These are phyloP conservation scores for Morone chrysops DNA, from an alignment of 2,113 vertebrate genomes.

Conservation along the genomic window DNA sequence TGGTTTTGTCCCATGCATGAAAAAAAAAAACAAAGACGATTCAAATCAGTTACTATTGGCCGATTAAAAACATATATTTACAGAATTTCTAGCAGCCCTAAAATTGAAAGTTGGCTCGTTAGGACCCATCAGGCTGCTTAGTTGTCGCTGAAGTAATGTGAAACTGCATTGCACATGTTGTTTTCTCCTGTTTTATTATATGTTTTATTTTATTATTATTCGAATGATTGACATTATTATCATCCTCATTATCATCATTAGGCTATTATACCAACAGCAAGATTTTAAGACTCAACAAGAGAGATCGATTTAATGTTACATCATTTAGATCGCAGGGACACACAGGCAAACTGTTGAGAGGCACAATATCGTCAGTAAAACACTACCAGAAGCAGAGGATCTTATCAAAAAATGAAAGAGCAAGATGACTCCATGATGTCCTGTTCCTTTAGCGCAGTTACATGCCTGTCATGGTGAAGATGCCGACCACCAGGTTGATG, in stretches of 20 bases:
- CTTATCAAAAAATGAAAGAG: not conserved
- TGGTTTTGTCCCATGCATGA: not conserved
- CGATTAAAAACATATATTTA: not conserved
- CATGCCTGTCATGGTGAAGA: slow-evolving; percentile 74
- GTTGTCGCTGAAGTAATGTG: not conserved
- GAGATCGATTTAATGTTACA: not conserved
- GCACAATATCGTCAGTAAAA: not conserved
- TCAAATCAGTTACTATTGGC: not conserved
- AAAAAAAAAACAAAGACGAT: not conserved
- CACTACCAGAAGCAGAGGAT: fast-evolving
- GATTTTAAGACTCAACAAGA: not conserved
- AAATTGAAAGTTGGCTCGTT: not conserved
- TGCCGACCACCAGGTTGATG: slow-evolving; percentile 69
- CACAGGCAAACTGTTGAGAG: too few relatives aligned
- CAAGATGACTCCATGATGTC: not conserved
- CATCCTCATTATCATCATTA: too few relatives aligned
- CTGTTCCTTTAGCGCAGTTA: not conserved
- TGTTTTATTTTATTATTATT: too few relatives aligned
- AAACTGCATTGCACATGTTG: not conserved
- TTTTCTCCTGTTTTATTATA: too few relatives aligned
- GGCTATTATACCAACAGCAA: not conserved
- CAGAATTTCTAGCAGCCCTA: not conserved
- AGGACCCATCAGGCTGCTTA: too few relatives aligned
- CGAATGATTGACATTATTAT: too few relatives aligned
- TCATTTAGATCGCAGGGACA: not conserved